phyloP scores from a whole-genome alignment of 64 coral and sea anemone species.

The Stichodactyla mertensii region DNA sequence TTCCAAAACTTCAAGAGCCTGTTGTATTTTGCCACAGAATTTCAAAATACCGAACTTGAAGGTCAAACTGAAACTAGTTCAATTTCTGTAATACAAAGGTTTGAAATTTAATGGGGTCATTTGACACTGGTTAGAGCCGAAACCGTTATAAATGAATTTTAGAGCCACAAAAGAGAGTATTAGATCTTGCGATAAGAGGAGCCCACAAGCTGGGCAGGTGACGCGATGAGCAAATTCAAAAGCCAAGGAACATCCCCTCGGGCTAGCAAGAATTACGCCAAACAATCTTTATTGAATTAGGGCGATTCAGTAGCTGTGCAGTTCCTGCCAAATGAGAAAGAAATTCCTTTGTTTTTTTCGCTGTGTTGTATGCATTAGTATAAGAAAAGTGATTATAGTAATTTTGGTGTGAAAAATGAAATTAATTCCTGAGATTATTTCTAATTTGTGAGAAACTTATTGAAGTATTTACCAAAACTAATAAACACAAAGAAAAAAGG shows the following conservation, averaged over 20 bases:
- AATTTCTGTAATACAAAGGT: too few relatives aligned
- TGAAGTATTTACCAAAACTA: constrained; percentile 10
- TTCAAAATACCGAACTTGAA: too few relatives aligned
- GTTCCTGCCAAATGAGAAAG: not conserved
- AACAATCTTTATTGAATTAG: not conserved
- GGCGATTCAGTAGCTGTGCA: not conserved
- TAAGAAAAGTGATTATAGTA: not conserved
- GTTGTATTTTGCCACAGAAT: too few relatives aligned
- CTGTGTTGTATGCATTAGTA: not conserved
- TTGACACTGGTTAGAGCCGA: not conserved
- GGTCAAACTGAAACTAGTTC: too few relatives aligned
- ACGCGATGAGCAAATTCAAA: not conserved
- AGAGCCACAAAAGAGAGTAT: not conserved
- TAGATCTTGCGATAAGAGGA: not conserved
- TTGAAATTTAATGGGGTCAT: too few relatives aligned
- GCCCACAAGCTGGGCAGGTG: not conserved
- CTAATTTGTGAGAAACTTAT: not conserved
- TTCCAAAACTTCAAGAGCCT: not conserved
- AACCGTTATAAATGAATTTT: not conserved
- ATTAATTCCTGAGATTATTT: not conserved
- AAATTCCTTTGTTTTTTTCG: not conserved
- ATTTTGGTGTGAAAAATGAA: constrained; percentile 5
- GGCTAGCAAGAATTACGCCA: not conserved
- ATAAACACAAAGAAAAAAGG: not conserved
- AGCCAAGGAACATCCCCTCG: not conserved